Conservation (phyloP, 1,140 invertebrate genomes). For the Theocolax elegans region DNA sequence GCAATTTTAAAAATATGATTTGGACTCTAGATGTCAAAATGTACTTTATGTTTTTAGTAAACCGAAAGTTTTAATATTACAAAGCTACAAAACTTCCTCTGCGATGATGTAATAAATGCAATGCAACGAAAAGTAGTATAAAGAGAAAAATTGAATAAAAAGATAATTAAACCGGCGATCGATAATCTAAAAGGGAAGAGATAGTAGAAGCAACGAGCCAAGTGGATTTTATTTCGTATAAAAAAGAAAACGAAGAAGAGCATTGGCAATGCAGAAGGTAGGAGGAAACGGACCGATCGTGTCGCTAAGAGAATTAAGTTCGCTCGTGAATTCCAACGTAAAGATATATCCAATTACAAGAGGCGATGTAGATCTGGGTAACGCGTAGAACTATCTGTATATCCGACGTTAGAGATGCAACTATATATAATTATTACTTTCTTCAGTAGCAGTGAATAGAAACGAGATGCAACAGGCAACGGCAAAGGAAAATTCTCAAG, state of each 20-base stretch:
- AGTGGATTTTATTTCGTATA: slow-evolving; percentile 24
- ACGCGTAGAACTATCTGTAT: slow-evolving; percentile 28
- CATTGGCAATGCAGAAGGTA: neutral
- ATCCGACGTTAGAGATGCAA: neutral
- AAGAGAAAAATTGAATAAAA: no score
- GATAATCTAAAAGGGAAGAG: slow-evolving; percentile 27
- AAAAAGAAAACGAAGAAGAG: slow-evolving; percentile 19
- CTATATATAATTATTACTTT: slow-evolving; percentile 47
- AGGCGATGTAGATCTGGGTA: slow-evolving; percentile 7
- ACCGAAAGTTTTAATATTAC: neutral
- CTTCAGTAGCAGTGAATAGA: neutral
- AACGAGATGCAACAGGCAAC: neutral
- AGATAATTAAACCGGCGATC: slow-evolving; percentile 31
- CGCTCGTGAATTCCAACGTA: slow-evolving; percentile 44
- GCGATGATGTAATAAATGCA: no score
- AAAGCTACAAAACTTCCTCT: neutral
- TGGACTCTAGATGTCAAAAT: no score
- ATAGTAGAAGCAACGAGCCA: slow-evolving; percentile 8
- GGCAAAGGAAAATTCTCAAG: neutral
- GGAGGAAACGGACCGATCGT: slow-evolving; percentile 21
- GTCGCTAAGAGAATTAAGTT: slow-evolving; percentile 43
- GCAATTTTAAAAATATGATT: no score
- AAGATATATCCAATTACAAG: slow-evolving; percentile 47
- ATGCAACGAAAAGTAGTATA: no score
- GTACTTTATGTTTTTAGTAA: no score